Evolutionary conservation across 1,140 invertebrate species (phyloP).

Genomic region (Phthorimaea operculella): DNA sequence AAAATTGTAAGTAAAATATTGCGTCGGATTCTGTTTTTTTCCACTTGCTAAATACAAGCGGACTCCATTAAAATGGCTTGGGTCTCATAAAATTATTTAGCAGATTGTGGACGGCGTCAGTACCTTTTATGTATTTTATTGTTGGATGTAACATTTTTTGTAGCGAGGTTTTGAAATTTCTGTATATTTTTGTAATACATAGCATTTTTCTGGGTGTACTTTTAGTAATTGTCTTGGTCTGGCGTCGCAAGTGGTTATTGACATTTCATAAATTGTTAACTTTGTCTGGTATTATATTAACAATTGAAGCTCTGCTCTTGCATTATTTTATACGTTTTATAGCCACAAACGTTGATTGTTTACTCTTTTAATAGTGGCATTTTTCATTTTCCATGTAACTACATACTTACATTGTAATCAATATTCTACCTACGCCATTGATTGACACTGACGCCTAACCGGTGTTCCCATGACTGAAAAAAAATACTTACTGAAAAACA

Average conservation of each 20-base stretch:
- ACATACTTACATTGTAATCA: neutral
- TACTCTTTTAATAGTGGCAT: too few relatives aligned
- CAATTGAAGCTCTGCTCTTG: too few relatives aligned
- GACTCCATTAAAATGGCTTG: constrained; percentile 51
- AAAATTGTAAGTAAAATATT: neutral
- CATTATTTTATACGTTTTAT: too few relatives aligned
- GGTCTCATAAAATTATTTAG: constrained; percentile 20
- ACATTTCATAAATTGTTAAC: constrained; percentile 19
- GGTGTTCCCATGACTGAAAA: neutral
- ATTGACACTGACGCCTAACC: neutral
- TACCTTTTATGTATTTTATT: neutral
- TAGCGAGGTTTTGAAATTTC: neutral
- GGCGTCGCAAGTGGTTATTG: constrained; percentile 24
- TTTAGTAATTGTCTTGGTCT: neutral
- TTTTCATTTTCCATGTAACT: too few relatives aligned
- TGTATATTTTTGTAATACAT: neutral
- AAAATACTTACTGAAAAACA: neutral
- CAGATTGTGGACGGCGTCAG: constrained; percentile 1
- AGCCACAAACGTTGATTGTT: too few relatives aligned
- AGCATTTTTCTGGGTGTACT: too few relatives aligned
- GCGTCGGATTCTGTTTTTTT: neutral
- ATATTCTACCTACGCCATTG: neutral
- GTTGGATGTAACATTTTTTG: neutral
- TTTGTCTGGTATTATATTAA: too few relatives aligned
- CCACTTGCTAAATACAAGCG: constrained; percentile 15